phyloP scores from a whole-genome alignment of 1,140 invertebrate species.

The Rhagoletis zephyria region DNA sequence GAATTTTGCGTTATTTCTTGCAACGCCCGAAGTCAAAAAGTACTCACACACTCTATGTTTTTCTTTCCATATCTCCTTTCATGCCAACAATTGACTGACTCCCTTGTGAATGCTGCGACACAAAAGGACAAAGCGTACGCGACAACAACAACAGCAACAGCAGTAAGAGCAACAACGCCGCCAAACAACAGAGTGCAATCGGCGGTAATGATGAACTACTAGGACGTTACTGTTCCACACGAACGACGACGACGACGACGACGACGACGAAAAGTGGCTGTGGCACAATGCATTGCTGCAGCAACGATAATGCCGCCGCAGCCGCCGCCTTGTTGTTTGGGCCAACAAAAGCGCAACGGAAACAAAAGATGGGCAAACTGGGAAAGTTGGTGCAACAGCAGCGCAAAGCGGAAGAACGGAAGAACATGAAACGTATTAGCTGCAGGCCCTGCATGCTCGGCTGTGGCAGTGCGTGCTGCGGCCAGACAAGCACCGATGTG shows the following conservation, averaged over 20 bases:
- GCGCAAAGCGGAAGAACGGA: neutral
- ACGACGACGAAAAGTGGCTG: neutral
- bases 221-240: slow-evolving; percentile 14
- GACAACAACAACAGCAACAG: neutral
- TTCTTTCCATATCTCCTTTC: neutral
- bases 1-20: slow-evolving; percentile 10
- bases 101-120: slow-evolving; percentile 34
- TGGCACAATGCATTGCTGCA: neutral
- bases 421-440: slow-evolving; percentile 19
- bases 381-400: slow-evolving; percentile 7
- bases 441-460: slow-evolving; percentile 35
- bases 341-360: slow-evolving; percentile 13
- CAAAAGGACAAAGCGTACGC: slow-evolving; percentile 27
- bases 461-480: slow-evolving; percentile 54
- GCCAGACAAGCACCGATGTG: slow-evolving; percentile 27
- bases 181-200: slow-evolving; percentile 24
- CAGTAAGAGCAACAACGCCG: neutral
- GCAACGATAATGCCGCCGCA: neutral
- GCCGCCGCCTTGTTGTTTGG: neutral
- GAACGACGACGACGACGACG: neutral
- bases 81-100: slow-evolving; percentile 44
- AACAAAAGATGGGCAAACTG: slow-evolving; percentile 27
- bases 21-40: neutral
- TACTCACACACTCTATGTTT: neutral
- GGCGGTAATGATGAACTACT: slow-evolving; percentile 35